phyloP scores from a whole-genome alignment of 2,113 vertebrate genomes.

The Petaurus breviceps region DNA sequence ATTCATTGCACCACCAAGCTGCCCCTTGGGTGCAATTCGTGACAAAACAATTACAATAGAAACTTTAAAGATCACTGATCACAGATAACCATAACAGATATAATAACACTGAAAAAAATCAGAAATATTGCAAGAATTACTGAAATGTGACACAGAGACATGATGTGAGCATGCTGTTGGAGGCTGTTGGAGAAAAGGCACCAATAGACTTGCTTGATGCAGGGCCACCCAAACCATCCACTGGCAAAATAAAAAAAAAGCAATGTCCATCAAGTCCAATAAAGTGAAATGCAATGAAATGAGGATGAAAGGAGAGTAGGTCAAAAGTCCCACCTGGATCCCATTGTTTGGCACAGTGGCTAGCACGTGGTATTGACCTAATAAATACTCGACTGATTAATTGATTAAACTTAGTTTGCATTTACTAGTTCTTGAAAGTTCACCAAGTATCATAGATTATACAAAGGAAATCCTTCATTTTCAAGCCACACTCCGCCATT shows the following conservation, averaged over 20 bases:
- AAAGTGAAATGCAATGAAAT: too few species aligned
- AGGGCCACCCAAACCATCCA: background rate
- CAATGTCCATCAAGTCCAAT: too few species aligned
- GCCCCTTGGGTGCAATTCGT: too few species aligned
- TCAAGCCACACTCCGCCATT: background rate
- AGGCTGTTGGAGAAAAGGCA: background rate
- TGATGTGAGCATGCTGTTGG: background rate
- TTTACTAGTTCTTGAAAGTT: background rate
- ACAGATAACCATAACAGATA: background rate
- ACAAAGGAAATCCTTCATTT: background rate
- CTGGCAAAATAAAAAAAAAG: too few species aligned
- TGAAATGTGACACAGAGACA: background rate
- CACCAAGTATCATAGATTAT: background rate
- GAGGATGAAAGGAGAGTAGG: too few species aligned
- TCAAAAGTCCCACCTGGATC: background rate
- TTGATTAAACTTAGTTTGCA: background rate
- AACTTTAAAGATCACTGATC: background rate
- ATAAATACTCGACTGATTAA: background rate
- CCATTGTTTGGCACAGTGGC: background rate
- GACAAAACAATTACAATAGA: too few species aligned
- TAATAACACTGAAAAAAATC: background rate
- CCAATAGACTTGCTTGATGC: background rate
- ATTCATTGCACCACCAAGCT: too few species aligned
- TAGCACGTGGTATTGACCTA: background rate
- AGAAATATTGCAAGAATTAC: background rate